A percentile compares a stretch with the other conserved stretches of the same genome.
phyloP scores from a whole-genome alignment of 1,140 invertebrate genomes.

The Tetragonula clypearis region DNA sequence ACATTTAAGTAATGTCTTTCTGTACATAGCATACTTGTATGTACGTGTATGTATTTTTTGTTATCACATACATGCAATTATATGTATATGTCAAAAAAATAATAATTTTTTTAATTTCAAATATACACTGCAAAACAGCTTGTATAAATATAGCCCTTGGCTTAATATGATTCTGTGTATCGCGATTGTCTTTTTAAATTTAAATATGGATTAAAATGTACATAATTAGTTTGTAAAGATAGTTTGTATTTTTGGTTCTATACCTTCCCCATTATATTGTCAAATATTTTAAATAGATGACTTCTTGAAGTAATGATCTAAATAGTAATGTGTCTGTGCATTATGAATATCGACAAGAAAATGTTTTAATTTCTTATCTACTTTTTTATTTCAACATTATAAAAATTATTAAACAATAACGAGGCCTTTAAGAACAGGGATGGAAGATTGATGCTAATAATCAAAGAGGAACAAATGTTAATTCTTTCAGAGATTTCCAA shows the following conservation, averaged over 20 bases:
- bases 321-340: background rate
- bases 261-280: slow-evolving; percentile 32
- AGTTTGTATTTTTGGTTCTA: slow-evolving; percentile 37
- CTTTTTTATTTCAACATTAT: slow-evolving; percentile 3
- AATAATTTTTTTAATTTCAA: slow-evolving; percentile 49
- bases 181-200: slow-evolving; percentile 50
- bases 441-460: slow-evolving; percentile 15
- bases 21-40: slow-evolving; percentile 45
- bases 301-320: background rate
- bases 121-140: slow-evolving; percentile 35
- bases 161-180: slow-evolving; percentile 54
- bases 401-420: slow-evolving; percentile 9
- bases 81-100: slow-evolving; percentile 42
- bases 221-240: slow-evolving; percentile 55
- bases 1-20: slow-evolving; percentile 43
- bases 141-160: slow-evolving; percentile 40
- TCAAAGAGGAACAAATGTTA: background rate
- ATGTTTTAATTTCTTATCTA: slow-evolving; percentile 12
- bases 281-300: slow-evolving; percentile 24
- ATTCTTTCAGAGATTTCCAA: slow-evolving; percentile 5
- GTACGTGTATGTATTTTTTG: slow-evolving; percentile 41
- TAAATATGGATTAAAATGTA: slow-evolving; percentile 56
- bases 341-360: background rate
- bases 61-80: slow-evolving; percentile 28
- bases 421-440: slow-evolving; percentile 15